phyloP scores from a whole-genome alignment of 1,140 invertebrate genomes.

The Manduca sexta region DNA sequence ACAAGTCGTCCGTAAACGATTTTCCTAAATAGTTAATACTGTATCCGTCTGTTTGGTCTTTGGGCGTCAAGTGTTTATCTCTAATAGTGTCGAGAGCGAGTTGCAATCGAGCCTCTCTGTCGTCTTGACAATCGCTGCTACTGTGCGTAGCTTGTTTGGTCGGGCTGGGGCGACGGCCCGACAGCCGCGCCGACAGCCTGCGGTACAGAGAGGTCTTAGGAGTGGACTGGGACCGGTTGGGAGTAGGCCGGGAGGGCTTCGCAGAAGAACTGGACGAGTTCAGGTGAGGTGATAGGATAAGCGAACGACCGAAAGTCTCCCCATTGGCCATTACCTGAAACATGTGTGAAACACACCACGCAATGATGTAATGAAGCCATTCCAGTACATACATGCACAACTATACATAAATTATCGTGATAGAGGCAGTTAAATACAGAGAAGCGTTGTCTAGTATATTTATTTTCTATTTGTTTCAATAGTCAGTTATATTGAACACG shows the following conservation, averaged over 20 bases:
- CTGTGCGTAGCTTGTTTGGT: conserved; percentile 29
- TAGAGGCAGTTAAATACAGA: conserved; percentile 52
- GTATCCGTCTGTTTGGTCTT: conserved; percentile 37
- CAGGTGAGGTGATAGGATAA: conserved; percentile 64
- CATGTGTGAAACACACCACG: conserved; percentile 73
- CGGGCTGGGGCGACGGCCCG: conserved; percentile 50
- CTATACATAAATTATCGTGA: conserved; percentile 39
- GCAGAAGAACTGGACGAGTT: conserved; percentile 44
- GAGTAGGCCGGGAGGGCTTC: conserved; percentile 49
- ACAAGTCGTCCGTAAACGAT: conserved; percentile 42
- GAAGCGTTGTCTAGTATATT: conserved; percentile 30
- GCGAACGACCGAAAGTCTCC: conserved; percentile 73
- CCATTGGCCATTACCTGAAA: conserved; percentile 75
- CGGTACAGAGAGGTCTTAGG: conserved; percentile 66
- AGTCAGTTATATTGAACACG: no score
- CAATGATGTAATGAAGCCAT: conserved; percentile 73
- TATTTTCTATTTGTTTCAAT: not conserved
- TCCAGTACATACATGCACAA: conserved; percentile 67
- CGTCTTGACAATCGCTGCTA: conserved; percentile 24
- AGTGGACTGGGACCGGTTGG: conserved; percentile 58
- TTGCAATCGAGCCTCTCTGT: conserved; percentile 49
- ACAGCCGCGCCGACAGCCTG: conserved; percentile 59
- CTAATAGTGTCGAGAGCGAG: conserved; percentile 45
- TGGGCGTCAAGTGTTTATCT: conserved; percentile 33
- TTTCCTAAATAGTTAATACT: conserved; percentile 57